Base-by-base conservation (phyloP, 2,888 invertebrate species). In the Tetramorium bicarinatum region DNA sequence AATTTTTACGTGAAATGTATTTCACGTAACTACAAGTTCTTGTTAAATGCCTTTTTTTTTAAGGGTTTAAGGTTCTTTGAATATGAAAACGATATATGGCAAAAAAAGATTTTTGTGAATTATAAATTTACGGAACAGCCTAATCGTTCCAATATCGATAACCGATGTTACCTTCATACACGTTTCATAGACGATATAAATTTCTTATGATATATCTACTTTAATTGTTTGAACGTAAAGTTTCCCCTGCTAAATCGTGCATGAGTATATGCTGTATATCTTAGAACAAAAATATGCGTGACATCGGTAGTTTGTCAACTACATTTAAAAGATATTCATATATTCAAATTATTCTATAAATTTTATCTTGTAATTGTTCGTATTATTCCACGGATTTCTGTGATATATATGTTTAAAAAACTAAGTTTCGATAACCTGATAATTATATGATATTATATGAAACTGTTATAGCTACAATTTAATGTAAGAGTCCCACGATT, bases 101-200 rank as follows among this genome's bases (percentile, higher is more conserved):
- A 21, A 41, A 13, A 41, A 21, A 54, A 21, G 61, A 49, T 62
- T 54, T 71, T 69, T 18, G 44, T 44, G 15, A 29, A 34, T 18
- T n/a, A 56, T 56, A 44, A 77, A 77, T 77, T 77, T 41, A 15
- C 44, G n/a, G 3, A 38, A 3, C 41, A 74, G 49, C 34, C 29
- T 25, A 47, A 79, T 80, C 59, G 61, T 72, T 72, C 25, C 44
- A 71, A 80, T 62, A 64, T 80, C 34, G n/a, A 71, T 38, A 29
- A 47, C n/a, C 38, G 25, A 6, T 71, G 25, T 34, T 47, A 44
- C 76, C 56, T 41, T 66, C 81, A 34, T 81, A 21, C 49, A 41
- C 71, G 34, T 71, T 82, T 84, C 69, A 59, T 62, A 64, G 64
- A 84, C 69, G 69, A 64, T 67, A 56, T 82, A 82, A 84, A 84